These are phyloP conservation scores for Deilephila elpenor DNA, from an alignment of 2,888 invertebrate species.

Conservation along the genomic window DNA sequence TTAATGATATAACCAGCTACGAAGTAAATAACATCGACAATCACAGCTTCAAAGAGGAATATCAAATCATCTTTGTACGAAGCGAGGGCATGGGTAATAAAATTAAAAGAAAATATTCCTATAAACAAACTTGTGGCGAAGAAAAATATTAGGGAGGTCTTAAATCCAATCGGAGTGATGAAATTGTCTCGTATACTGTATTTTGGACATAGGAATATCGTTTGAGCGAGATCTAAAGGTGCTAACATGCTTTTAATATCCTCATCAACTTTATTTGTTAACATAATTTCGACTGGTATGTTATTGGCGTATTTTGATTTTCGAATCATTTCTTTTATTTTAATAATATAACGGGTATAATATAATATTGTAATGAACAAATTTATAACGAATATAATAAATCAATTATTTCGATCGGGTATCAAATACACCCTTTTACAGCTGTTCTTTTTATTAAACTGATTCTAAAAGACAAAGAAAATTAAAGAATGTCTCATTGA, in stretches of 20 bases:
- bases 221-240: slow-evolving; percentile 38
- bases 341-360: neutral
- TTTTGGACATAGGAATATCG: slow-evolving; percentile 33
- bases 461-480: too few species aligned
- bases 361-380: too few species aligned
- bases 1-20: slow-evolving; percentile 30
- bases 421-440: too few species aligned
- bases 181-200: slow-evolving; percentile 38
- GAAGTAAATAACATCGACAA: slow-evolving; percentile 30
- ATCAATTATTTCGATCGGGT: too few species aligned
- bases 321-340: neutral
- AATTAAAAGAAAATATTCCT: neutral
- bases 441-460: too few species aligned
- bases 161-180: slow-evolving; percentile 33
- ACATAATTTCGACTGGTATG: slow-evolving; percentile 19
- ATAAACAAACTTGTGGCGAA: slow-evolving; percentile 9
- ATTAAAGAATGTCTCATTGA: too few species aligned
- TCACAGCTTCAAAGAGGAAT: neutral
- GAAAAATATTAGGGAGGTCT: slow-evolving; percentile 13
- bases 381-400: neutral
- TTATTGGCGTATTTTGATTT: neutral
- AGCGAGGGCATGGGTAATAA: too few species aligned
- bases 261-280: slow-evolving; percentile 34
- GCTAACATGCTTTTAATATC: slow-evolving; percentile 35
- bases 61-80: neutral